phyloP scores from a whole-genome alignment of 2,113 vertebrate species.

The Talpa occidentalis region DNA sequence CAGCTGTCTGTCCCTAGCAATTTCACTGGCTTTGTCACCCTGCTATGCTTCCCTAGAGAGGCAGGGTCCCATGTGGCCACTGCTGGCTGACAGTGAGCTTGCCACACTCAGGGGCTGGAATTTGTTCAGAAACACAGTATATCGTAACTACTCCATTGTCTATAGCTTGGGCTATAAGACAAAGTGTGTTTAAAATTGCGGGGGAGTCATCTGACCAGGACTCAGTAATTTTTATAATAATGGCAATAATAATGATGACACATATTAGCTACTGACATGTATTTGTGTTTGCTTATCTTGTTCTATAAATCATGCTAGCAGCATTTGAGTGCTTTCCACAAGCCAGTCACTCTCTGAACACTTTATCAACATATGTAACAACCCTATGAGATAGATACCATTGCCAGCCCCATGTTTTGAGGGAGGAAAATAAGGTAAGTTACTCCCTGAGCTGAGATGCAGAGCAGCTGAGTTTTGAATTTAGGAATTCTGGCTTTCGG shows the following conservation, averaged over 20 bases:
- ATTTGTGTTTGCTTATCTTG: neutral
- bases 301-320: neutral
- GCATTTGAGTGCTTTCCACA: neutral
- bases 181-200: neutral
- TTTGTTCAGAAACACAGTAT: neutral
- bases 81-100: neutral
- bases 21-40: neutral
- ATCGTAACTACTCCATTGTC: neutral
- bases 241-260: neutral
- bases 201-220: neutral
- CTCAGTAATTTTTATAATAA: neutral
- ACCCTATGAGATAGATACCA: fast-evolving
- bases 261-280: neutral
- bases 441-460: neutral
- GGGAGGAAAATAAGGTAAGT: neutral
- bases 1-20: fast-evolving
- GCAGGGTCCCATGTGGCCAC: neutral
- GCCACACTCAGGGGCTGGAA: neutral
- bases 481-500: neutral
- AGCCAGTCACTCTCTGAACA: neutral
- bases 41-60: neutral
- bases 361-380: neutral
- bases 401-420: neutral
- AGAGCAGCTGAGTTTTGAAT: neutral
- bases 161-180: neutral